These are phyloP conservation scores for Telmatochromis sp. DNA, from an alignment of 2,113 vertebrate species.

Conservation along the genomic window DNA sequence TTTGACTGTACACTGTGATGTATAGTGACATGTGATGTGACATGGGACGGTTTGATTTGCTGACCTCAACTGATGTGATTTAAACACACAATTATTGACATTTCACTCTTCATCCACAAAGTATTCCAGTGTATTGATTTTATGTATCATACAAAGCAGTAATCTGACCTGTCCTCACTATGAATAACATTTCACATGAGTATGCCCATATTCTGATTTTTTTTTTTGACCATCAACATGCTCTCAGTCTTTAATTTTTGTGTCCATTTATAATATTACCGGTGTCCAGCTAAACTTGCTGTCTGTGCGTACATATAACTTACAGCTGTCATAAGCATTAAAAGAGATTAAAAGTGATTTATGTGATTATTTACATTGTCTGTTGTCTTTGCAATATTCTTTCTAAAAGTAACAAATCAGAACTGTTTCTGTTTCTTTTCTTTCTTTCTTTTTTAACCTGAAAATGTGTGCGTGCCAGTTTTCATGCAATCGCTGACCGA, in stretches of 20 bases:
- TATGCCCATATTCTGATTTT: not conserved
- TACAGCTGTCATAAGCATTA: slow-evolving; percentile 62
- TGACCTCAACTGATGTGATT: not conserved
- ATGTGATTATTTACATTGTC: slow-evolving; percentile 35
- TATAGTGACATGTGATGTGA: not conserved
- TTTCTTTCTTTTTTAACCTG: not conserved
- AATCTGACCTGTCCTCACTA: not conserved
- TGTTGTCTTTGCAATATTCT: slow-evolving; percentile 42
- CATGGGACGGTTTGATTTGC: not conserved
- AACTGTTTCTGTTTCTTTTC: not conserved
- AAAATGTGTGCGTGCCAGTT: slow-evolving; percentile 10
- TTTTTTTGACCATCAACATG: slow-evolving; percentile 7
- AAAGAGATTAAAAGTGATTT: slow-evolving; percentile 46
- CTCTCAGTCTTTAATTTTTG: not conserved
- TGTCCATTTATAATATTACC: not conserved
- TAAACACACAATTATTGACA: not conserved
- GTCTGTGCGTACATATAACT: slow-evolving; percentile 35
- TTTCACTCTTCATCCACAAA: not conserved
- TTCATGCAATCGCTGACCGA: slow-evolving; percentile 10
- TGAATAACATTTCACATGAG: not conserved
- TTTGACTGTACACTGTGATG: not conserved
- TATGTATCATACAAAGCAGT: not conserved
- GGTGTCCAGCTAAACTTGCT: slow-evolving; percentile 19
- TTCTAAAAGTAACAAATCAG: slow-evolving; percentile 35
- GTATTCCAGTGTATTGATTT: not conserved